Conservation (phyloP, 2,113 vertebrate genomes). For the Origma solitaria region DNA sequence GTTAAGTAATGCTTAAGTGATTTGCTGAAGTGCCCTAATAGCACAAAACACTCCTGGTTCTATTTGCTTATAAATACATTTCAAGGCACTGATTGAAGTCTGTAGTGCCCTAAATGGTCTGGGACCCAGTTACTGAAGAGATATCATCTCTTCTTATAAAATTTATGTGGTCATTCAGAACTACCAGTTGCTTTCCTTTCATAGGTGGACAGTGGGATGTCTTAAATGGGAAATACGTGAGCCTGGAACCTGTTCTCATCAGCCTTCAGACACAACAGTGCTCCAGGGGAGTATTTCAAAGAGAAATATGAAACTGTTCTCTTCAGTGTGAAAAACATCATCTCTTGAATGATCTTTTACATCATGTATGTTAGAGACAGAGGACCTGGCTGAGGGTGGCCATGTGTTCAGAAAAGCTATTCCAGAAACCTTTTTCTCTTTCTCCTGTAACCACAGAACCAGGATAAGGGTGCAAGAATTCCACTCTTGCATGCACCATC, state of each 20-base stretch:
- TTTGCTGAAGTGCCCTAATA: slow-evolving; percentile 34
- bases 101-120: slow-evolving; percentile 17
- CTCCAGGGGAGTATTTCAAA: not conserved
- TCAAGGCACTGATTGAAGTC: slow-evolving; percentile 28
- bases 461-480: not conserved
- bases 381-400: not conserved
- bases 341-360: not conserved
- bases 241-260: not conserved
- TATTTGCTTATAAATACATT: slow-evolving; percentile 45
- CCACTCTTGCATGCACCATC: accelerated
- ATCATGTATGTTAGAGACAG: not conserved
- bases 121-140: not conserved
- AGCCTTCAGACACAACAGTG: not conserved
- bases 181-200: not conserved
- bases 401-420: not conserved
- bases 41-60: slow-evolving; percentile 43
- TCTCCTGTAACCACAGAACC: not conserved
- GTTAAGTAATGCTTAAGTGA: slow-evolving; percentile 35
- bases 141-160: slow-evolving; percentile 31
- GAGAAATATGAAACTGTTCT: not conserved
- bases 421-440: not conserved
- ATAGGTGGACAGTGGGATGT: not conserved
- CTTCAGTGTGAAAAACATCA: not conserved
- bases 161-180: slow-evolving; percentile 9
- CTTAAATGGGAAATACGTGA: not conserved